phyloP scores from a whole-genome alignment of 1,140 invertebrate genomes.

The Drosophila bipectinata region DNA sequence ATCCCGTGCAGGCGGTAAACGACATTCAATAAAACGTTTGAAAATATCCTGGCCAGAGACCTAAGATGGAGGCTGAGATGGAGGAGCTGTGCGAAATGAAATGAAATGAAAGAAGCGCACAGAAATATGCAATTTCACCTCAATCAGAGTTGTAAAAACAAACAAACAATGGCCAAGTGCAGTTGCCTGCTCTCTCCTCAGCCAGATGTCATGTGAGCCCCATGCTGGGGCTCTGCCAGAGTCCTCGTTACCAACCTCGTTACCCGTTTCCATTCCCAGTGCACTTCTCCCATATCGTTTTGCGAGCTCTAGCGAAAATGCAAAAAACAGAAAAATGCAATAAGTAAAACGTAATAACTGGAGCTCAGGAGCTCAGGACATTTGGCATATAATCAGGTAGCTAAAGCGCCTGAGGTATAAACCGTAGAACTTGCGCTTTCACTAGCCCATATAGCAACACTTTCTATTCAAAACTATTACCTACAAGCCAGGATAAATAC shows the following conservation, averaged over 20 bases:
- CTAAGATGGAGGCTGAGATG: background rate
- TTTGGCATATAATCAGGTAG: slow-evolving; percentile 33
- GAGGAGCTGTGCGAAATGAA: slow-evolving; percentile 50
- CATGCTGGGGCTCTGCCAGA: slow-evolving; percentile 49
- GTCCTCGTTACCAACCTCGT: slow-evolving; percentile 20
- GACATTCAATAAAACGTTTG: slow-evolving; percentile 80
- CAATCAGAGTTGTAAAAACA: slow-evolving; percentile 81
- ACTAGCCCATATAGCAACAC: slow-evolving; percentile 4
- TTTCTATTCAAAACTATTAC: background rate
- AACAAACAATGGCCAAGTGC: slow-evolving; percentile 72
- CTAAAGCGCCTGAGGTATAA: background rate
- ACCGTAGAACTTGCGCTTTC: slow-evolving; percentile 17
- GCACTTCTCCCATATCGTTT: slow-evolving; percentile 47
- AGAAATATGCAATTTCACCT: slow-evolving; percentile 82
- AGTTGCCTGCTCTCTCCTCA: slow-evolving; percentile 5
- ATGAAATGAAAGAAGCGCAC: slow-evolving; percentile 73
- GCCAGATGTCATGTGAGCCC: slow-evolving; percentile 48
- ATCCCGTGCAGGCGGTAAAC: slow-evolving; percentile 37
- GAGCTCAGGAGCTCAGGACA: slow-evolving; percentile 29
- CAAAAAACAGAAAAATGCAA: slow-evolving; percentile 60
- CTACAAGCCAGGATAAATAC: background rate
- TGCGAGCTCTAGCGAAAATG: slow-evolving; percentile 54
- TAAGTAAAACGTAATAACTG: slow-evolving; percentile 77
- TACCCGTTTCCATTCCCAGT: slow-evolving; percentile 6
- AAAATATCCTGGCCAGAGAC: slow-evolving; percentile 52